Evolutionary conservation across 2,888 invertebrate species (phyloP).

Genomic region (Pristionchus exspectatus): DNA sequence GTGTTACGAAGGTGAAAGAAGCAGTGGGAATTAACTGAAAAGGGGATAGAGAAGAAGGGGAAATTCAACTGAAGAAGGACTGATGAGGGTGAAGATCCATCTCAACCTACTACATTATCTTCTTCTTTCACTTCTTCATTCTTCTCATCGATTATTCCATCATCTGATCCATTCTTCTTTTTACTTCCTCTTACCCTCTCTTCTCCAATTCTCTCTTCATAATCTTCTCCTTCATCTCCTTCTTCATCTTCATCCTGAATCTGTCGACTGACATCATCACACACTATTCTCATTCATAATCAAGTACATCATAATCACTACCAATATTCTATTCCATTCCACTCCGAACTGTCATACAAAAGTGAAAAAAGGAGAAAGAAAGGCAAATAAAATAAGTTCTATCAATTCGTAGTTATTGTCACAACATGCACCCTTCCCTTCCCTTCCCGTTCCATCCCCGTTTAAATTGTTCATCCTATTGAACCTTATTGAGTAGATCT

Average conservation of each 20-base stretch:
- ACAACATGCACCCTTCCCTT: conserved; percentile 50
- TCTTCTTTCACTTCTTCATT: conserved; percentile 17
- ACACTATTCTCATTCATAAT: background rate
- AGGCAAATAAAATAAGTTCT: background rate
- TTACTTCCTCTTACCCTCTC: background rate
- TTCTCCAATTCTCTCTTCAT: conserved; percentile 35
- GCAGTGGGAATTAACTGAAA: conserved; percentile 51
- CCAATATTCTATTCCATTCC: background rate
- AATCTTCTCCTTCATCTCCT: conserved; percentile 3
- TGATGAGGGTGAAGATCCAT: background rate
- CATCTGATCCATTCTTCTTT: conserved; percentile 50
- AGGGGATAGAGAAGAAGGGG: background rate
- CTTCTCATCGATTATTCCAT: conserved; percentile 58
- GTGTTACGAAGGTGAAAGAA: conserved; percentile 36
- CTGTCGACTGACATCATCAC: conserved; percentile 8
- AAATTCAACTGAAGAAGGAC: background rate
- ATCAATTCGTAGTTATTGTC: background rate
- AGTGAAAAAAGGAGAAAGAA: background rate
- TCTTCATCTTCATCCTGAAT: conserved; percentile 42
- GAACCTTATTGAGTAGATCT: conserved; percentile 41
- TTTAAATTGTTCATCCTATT: background rate
- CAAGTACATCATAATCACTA: background rate
- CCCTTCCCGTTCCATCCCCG: conserved; percentile 5
- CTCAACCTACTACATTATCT: conserved; percentile 45
- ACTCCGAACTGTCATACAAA: background rate